Base-by-base conservation (phyloP, 2,113 vertebrate species). In the Tamias sibiricus region DNA sequence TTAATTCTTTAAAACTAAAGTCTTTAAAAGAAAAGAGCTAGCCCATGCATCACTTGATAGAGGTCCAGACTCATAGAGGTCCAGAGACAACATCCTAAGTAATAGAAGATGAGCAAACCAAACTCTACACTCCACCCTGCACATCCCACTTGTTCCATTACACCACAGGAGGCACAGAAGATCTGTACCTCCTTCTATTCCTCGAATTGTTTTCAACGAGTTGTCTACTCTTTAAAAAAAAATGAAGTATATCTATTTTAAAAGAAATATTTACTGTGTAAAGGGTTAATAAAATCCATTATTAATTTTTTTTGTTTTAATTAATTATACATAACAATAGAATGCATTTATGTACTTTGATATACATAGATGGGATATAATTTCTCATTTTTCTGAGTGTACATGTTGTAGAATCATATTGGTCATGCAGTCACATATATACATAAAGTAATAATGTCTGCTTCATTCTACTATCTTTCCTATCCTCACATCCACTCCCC, bases 241-340 rank as follows among this genome's bases (percentile, higher is more conserved):
- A 42, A 37, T 54, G 20, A 54, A 54, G 20, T 75, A 6, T 62
- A 35, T 75, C 71, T 54, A 69, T 68, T 94, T 35, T 44, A 91
- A 92, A 89, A 84, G 64, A 96, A 90, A 68, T 49, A 76, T 9
- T 80, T 80, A 37, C n/a, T n/a, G 75, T 75, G 44, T 42, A 81
- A 84, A 22, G 32, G 85, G 12, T 68, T 52, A 59, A 16, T 57
- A 57, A 84, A 94, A 77, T 66, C 22, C 47, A 88, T 77, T 89
- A 86, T 0, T 47, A n/a, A n/a, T n/a, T n/a, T n/a, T n/a, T n/a
- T n/a, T n/a, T n/a, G n/a, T n/a, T n/a, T n/a, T n/a, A n/a, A n/a
- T n/a, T n/a, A n/a, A n/a, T n/a, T n/a, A n/a, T n/a, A n/a, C n/a
- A n/a, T n/a, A n/a, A n/a, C n/a, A n/a, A n/a, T n/a, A n/a, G n/a